Percentiles rank a stretch among this genome's conserved stretches.
These are phyloP conservation scores for Pardalotus punctatus DNA, from an alignment of 2,113 vertebrate species.

Conservation along the genomic window DNA sequence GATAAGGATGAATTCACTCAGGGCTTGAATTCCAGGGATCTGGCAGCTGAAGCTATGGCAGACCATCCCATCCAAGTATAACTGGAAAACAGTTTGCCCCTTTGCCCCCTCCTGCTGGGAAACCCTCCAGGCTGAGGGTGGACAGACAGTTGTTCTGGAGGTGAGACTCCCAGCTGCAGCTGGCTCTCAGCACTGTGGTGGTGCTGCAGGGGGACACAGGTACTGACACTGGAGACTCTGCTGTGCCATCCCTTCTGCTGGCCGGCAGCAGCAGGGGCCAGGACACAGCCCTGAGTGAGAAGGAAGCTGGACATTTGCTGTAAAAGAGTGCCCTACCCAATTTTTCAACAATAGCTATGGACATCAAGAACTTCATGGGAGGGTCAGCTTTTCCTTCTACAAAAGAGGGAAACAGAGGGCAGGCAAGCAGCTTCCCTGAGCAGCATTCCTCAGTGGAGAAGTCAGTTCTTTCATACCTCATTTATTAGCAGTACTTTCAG, in stretches of 20 bases:
- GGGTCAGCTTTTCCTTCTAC: not conserved
- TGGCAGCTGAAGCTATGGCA: not conserved
- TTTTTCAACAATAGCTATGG: not conserved
- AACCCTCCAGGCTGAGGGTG: not conserved
- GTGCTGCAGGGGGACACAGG: not conserved
- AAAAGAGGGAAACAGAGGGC: not conserved
- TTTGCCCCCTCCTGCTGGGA: not conserved
- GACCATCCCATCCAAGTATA: not conserved
- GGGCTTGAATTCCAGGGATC: not conserved
- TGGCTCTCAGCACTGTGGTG: accelerated
- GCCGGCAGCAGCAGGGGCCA: not conserved
- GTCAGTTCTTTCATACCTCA: not conserved
- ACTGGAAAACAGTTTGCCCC: not conserved
- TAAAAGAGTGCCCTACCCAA: not conserved
- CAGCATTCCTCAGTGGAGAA: not conserved
- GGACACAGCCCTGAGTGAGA: not conserved
- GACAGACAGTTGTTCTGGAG: not conserved
- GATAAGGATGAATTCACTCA: not conserved
- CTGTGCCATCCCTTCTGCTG: not conserved
- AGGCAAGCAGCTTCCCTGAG: not conserved
- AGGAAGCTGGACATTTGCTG: not conserved
- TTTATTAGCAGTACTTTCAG: not conserved
- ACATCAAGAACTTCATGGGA: not conserved
- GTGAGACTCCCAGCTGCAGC: not conserved
- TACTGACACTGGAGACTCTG: not conserved